These are phyloP conservation scores for Zapus hudsonius DNA, from an alignment of 2,113 vertebrate genomes.

Conservation along the genomic window DNA sequence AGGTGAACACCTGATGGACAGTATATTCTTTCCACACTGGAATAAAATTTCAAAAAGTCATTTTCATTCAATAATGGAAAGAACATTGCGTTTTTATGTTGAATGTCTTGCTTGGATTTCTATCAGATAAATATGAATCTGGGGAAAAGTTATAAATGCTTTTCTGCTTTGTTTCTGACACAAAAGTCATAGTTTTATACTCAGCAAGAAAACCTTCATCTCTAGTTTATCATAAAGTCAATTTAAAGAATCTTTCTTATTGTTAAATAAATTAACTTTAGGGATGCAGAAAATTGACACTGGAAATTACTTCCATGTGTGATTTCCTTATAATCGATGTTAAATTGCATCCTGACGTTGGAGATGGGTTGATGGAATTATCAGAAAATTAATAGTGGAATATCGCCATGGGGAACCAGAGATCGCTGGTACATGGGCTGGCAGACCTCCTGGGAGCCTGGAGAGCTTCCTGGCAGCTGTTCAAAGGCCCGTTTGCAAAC, in stretches of 20 bases:
- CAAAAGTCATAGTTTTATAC: not conserved
- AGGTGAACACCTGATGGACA: not conserved
- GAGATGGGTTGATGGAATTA: not conserved
- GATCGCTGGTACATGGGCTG: not conserved
- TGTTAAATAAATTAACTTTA: not conserved
- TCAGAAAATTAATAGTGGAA: conserved; percentile 42
- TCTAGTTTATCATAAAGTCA: not conserved
- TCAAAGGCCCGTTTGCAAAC: conserved; percentile 45
- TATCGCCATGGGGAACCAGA: not conserved
- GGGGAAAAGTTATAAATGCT: not conserved
- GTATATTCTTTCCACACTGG: not conserved
- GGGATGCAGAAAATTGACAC: conserved; percentile 18
- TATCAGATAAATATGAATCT: not conserved
- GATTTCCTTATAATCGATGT: not conserved
- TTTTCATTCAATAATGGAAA: conserved; percentile 3
- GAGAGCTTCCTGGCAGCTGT: conserved; percentile 39
- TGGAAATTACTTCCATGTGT: not conserved
- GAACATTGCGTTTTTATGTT: not conserved
- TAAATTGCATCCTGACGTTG: not conserved
- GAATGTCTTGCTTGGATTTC: not conserved
- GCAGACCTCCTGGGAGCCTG: not conserved
- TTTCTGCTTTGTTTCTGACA: not conserved
- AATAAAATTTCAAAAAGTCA: conserved; percentile 15
- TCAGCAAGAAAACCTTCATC: not conserved
- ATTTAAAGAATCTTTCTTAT: conserved; percentile 14